Conservation (phyloP, 1,140 invertebrate genomes). For the Cotesia glomerata region DNA sequence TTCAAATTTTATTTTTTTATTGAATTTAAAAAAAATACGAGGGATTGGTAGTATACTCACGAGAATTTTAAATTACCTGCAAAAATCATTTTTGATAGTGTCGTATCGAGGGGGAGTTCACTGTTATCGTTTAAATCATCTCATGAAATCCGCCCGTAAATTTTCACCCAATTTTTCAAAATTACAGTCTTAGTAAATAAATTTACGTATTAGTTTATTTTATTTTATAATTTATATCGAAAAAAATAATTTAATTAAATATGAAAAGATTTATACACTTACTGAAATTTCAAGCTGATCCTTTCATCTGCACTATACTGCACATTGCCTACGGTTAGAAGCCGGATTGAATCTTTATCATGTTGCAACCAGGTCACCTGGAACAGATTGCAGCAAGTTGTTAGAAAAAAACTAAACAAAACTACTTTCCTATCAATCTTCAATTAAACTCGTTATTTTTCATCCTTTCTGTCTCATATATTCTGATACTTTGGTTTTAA, state of each 20-base stretch:
- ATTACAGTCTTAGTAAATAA: too few relatives aligned
- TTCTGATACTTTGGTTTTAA: neutral
- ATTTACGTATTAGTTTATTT: too few relatives aligned
- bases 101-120: too few relatives aligned
- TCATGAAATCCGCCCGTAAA: too few relatives aligned
- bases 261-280: constrained; percentile 37
- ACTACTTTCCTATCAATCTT: neutral
- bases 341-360: constrained; percentile 73
- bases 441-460: neutral
- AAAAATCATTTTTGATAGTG: too few relatives aligned
- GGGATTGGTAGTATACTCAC: too few relatives aligned
- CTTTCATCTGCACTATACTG: constrained; percentile 67
- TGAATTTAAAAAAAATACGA: too few relatives aligned
- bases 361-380: constrained; percentile 82
- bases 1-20: too few relatives aligned
- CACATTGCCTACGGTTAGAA: constrained; percentile 77
- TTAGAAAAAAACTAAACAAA: constrained; percentile 2
- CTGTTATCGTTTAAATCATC: too few relatives aligned
- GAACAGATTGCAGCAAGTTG: constrained; percentile 37
- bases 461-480: neutral
- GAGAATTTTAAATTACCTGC: too few relatives aligned
- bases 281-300: constrained; percentile 64
- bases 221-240: too few relatives aligned
- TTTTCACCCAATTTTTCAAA: too few relatives aligned
- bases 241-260: neutral